Conservation (phyloP, 2,888 invertebrate genomes). For the Agrypnus murinus region DNA sequence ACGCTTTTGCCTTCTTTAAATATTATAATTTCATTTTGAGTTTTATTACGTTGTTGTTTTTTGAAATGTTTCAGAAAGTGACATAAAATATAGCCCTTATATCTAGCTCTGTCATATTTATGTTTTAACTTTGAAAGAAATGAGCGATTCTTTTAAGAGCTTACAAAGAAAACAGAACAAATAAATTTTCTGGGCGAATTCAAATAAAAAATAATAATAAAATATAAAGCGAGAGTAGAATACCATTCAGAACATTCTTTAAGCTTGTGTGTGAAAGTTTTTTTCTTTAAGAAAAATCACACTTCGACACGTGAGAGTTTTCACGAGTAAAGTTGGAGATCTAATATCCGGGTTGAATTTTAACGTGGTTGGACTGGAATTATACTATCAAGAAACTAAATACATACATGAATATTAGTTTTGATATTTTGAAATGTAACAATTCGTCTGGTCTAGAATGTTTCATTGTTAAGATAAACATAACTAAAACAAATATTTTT, state of each 20-base stretch:
- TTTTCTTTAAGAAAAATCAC: background rate
- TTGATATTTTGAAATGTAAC: too few species aligned
- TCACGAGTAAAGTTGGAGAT: conserved; percentile 9
- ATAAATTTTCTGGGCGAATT: conserved; percentile 12
- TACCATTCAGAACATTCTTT: background rate
- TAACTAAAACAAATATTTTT: too few species aligned
- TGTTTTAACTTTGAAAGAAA: conserved; percentile 16
- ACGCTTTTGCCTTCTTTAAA: conserved; percentile 11
- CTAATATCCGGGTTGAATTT: conserved; percentile 23
- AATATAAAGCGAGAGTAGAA: background rate
- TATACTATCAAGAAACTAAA: too few species aligned
- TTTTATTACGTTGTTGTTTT: conserved; percentile 13
- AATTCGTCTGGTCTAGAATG: too few species aligned
- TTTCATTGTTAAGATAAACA: too few species aligned
- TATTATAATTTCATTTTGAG: conserved; percentile 20
- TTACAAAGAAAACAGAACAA: conserved; percentile 19
- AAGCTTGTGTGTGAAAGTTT: conserved; percentile 5
- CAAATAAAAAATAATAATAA: conserved; percentile 8
- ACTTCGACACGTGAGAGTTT: conserved; percentile 13
- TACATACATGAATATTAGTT: too few species aligned
- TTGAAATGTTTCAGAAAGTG: background rate
- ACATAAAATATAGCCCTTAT: conserved; percentile 6
- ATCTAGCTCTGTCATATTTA: conserved; percentile 8
- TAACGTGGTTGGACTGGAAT: background rate
- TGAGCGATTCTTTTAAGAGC: conserved; percentile 5